Conservation (phyloP, 2,888 invertebrate genomes). For the Megaustenia siamemsis region DNA sequence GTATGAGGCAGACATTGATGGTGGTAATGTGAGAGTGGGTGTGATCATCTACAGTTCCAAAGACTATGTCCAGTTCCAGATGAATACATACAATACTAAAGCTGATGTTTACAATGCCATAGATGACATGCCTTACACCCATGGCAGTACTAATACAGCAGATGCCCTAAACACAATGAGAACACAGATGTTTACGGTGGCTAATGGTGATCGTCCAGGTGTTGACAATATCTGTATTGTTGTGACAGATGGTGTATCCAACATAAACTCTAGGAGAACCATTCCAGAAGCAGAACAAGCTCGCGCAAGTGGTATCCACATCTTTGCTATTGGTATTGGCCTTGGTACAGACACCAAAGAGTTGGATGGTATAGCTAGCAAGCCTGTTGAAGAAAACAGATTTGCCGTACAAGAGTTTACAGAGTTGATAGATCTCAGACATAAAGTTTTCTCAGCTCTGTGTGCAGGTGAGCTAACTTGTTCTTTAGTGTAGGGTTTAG, state of each 20-base stretch:
- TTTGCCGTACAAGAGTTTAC: slow-evolving; percentile 62
- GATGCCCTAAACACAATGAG: slow-evolving; percentile 71
- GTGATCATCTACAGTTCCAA: slow-evolving; percentile 73
- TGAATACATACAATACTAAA: slow-evolving; percentile 67
- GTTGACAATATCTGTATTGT: slow-evolving; percentile 73
- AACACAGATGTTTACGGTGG: slow-evolving; percentile 67
- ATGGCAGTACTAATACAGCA: slow-evolving; percentile 76
- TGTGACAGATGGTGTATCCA: slow-evolving; percentile 77
- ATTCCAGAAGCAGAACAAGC: slow-evolving; percentile 69
- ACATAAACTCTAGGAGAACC: slow-evolving; percentile 70
- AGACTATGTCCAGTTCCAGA: slow-evolving; percentile 71
- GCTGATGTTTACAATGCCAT: slow-evolving; percentile 70
- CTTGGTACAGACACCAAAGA: slow-evolving; percentile 60
- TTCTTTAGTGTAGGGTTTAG: no score
- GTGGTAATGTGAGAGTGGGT: slow-evolving; percentile 70
- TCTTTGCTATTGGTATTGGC: slow-evolving; percentile 72
- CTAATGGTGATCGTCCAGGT: slow-evolving; percentile 72
- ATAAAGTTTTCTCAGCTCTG: slow-evolving; percentile 61
- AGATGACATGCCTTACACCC: slow-evolving; percentile 68
- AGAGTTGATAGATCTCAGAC: slow-evolving; percentile 60
- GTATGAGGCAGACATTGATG: slow-evolving; percentile 67
- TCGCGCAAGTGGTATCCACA: slow-evolving; percentile 62
- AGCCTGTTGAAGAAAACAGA: slow-evolving; percentile 61
- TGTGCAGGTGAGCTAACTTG: slow-evolving; percentile 55
- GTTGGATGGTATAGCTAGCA: slow-evolving; percentile 66